Conservation (phyloP, 2,113 vertebrate species). For the Tursiops truncatus region DNA sequence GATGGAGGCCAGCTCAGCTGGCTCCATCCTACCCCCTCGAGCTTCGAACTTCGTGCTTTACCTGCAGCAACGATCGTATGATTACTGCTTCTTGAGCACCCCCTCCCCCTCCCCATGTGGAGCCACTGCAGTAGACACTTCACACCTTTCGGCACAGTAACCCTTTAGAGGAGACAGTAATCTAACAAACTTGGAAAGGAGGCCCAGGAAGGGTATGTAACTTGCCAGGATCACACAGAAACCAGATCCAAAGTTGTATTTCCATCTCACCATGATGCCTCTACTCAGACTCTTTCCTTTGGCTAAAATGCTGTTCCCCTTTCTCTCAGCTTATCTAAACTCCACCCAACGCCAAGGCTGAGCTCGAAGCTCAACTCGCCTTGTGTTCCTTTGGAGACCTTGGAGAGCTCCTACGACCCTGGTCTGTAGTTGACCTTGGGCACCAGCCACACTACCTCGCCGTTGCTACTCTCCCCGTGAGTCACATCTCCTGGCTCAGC, state of each 20-base stretch:
- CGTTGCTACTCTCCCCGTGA: background rate
- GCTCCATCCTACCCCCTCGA: background rate
- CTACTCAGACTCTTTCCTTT: background rate
- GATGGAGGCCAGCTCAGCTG: background rate
- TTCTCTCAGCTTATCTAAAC: background rate
- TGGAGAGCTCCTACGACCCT: background rate
- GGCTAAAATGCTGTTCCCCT: background rate
- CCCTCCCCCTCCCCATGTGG: fast-evolving
- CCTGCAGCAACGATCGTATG: background rate
- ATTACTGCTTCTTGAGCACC: background rate
- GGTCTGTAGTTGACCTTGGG: background rate
- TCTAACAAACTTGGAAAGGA: background rate
- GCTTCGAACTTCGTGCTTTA: background rate
- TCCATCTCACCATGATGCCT: background rate
- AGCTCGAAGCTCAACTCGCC: background rate
- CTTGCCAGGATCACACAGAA: background rate
- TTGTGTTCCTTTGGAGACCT: background rate
- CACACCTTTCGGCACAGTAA: background rate
- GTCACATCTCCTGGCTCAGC: background rate
- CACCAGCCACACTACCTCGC: background rate
- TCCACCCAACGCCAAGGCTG: background rate
- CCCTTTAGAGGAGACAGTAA: background rate
- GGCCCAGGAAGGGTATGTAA: background rate
- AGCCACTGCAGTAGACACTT: background rate
- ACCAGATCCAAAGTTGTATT: background rate